These are phyloP conservation scores for Oophaga sylvatica DNA, from an alignment of 2,797 vertebrate genomes.

Conservation along the genomic window DNA sequence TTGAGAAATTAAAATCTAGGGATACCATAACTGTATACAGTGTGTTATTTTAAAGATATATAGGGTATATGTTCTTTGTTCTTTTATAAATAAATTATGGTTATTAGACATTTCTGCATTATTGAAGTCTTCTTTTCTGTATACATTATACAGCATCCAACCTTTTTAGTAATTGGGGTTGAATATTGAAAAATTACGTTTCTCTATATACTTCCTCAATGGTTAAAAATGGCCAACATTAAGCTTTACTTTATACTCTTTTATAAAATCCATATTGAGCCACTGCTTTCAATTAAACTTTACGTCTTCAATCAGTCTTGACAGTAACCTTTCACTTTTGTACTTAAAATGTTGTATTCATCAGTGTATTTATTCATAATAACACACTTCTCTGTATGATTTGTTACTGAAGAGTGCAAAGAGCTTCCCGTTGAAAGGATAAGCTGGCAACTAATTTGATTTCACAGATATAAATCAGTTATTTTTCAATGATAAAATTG, in stretches of 20 bases:
- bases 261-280: neutral
- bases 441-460: slow-evolving; percentile 6
- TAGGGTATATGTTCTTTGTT: too few species aligned
- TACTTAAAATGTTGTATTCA: slow-evolving; percentile 13
- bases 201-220: neutral
- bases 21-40: too few species aligned
- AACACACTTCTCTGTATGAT: slow-evolving; percentile 3
- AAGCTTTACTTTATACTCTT: neutral
- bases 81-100: too few species aligned
- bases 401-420: slow-evolving; percentile 1
- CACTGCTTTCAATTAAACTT: neutral
- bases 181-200: too few species aligned
- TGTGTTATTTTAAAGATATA: too few species aligned
- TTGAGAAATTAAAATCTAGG: too few species aligned
- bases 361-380: slow-evolving; percentile 16
- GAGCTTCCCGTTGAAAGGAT: slow-evolving; percentile 35
- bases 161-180: too few species aligned
- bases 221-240: neutral
- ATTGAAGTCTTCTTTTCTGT: too few species aligned
- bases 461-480: slow-evolving; percentile 11
- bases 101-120: too few species aligned
- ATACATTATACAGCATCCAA: too few species aligned
- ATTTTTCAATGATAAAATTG: slow-evolving; percentile 3
- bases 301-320: slow-evolving; percentile 11
- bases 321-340: slow-evolving; percentile 3